phyloP scores from a whole-genome alignment of 2,113 vertebrate genomes.

The Anhinga anhinga region DNA sequence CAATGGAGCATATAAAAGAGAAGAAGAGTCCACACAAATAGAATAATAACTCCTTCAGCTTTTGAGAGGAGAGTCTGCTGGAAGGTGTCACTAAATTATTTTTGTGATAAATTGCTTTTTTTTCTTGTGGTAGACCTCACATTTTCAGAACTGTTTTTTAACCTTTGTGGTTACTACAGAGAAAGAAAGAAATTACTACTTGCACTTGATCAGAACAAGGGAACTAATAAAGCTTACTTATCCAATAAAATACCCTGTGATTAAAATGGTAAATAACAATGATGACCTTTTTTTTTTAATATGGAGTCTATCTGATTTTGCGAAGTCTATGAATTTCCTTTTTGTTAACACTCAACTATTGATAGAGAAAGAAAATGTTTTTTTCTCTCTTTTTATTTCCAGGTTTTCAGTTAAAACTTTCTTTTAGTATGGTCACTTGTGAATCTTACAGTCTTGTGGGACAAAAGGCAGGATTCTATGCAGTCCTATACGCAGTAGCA shows the following conservation, averaged over 20 bases:
- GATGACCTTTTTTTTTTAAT: neutral
- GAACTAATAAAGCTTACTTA: neutral
- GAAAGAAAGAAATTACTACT: neutral
- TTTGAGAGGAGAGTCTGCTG: neutral
- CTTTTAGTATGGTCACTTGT: neutral
- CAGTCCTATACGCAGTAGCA: neutral
- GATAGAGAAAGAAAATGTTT: neutral
- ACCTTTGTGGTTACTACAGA: neutral
- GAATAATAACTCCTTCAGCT: conserved; percentile 20
- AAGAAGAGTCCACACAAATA: neutral
- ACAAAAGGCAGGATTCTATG: neutral
- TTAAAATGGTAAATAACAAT: neutral
- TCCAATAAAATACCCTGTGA: neutral
- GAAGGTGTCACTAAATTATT: conserved; percentile 17
- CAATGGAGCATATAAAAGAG: conserved; percentile 9
- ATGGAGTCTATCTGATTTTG: neutral
- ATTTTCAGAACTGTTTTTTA: neutral
- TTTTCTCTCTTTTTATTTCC: neutral
- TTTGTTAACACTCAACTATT: neutral
- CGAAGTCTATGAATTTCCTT: neutral
- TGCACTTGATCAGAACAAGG: neutral
- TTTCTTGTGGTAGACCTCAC: neutral
- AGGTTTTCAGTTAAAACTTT: neutral
- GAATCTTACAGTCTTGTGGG: neutral
- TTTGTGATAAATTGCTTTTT: conserved; percentile 22